Evolutionary conservation across 2,888 invertebrate species (phyloP).

Genomic region (Agelastica alni): DNA sequence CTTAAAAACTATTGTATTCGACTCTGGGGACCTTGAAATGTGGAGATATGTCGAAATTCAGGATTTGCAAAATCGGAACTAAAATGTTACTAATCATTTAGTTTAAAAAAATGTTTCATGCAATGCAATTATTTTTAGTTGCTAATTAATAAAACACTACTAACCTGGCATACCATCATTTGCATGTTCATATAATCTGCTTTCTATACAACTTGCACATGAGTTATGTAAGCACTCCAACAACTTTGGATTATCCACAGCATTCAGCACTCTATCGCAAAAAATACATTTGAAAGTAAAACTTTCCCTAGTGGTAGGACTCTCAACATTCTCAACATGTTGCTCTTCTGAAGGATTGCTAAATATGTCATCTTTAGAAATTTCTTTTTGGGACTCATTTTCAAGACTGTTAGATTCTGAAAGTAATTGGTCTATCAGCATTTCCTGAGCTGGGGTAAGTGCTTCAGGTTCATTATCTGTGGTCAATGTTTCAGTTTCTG

Average conservation of each 20-base stretch:
- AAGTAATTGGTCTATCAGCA: conserved; percentile 37
- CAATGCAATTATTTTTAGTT: too few relatives aligned
- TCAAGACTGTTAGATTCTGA: conserved; percentile 32
- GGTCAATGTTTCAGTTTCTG: conserved; percentile 8
- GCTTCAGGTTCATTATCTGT: conserved; percentile 24
- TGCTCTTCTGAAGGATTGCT: conserved; percentile 41
- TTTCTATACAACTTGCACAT: conserved; percentile 75
- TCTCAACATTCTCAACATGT: conserved; percentile 54
- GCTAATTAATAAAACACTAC: too few relatives aligned
- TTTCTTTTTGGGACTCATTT: conserved; percentile 27
- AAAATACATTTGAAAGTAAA: conserved; percentile 55
- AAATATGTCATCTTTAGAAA: conserved; percentile 30
- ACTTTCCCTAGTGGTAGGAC: conserved; percentile 52
- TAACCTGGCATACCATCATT: conserved; percentile 48
- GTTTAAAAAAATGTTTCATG: too few relatives aligned
- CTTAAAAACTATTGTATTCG: too few relatives aligned
- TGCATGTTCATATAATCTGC: conserved; percentile 63
- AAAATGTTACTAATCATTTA: too few relatives aligned
- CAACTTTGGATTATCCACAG: conserved; percentile 73
- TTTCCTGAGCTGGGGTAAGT: conserved; percentile 29
- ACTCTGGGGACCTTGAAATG: too few relatives aligned
- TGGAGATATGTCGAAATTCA: too few relatives aligned
- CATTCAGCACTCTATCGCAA: conserved; percentile 59
- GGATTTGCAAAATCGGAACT: too few relatives aligned
- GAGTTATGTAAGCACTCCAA: conserved; percentile 88